Evolutionary conservation across 2,888 invertebrate genomes (phyloP).

Genomic region (Vandiemenella viatica): DNA sequence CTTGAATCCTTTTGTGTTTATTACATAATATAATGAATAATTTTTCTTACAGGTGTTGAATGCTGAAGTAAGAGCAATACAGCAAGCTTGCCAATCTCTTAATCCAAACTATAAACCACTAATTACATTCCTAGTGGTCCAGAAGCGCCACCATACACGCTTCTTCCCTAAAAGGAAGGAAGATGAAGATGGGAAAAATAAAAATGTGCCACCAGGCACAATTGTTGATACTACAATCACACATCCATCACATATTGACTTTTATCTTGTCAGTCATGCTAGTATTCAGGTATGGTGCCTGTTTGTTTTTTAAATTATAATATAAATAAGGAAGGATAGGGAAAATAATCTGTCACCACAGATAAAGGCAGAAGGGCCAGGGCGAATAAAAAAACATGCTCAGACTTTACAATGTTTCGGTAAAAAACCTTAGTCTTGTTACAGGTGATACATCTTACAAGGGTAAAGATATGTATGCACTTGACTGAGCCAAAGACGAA

Average conservation of each 20-base stretch:
- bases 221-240: slow-evolving; percentile 74
- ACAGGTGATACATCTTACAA: too few relatives aligned
- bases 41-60: slow-evolving; percentile 38
- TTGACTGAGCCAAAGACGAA: too few relatives aligned
- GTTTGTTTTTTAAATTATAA: too few relatives aligned
- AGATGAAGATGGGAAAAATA: slow-evolving; percentile 43
- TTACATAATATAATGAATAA: neutral
- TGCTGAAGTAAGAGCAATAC: slow-evolving; percentile 50
- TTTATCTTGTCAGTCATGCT: slow-evolving; percentile 60
- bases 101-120: slow-evolving; percentile 46
- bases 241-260: slow-evolving; percentile 75
- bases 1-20: neutral
- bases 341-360: too few relatives aligned
- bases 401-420: too few relatives aligned
- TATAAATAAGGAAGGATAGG: too few relatives aligned
- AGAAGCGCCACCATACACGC: slow-evolving; percentile 92
- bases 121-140: slow-evolving; percentile 84
- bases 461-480: too few relatives aligned
- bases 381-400: too few relatives aligned
- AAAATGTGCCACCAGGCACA: slow-evolving; percentile 73
- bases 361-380: too few relatives aligned
- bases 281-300: slow-evolving; percentile 30
- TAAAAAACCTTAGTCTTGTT: too few relatives aligned
- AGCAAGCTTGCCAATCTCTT: slow-evolving; percentile 49
- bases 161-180: slow-evolving; percentile 31